phyloP scores from a whole-genome alignment of 2,797 vertebrate species.

The Semaprochilodus insignis region DNA sequence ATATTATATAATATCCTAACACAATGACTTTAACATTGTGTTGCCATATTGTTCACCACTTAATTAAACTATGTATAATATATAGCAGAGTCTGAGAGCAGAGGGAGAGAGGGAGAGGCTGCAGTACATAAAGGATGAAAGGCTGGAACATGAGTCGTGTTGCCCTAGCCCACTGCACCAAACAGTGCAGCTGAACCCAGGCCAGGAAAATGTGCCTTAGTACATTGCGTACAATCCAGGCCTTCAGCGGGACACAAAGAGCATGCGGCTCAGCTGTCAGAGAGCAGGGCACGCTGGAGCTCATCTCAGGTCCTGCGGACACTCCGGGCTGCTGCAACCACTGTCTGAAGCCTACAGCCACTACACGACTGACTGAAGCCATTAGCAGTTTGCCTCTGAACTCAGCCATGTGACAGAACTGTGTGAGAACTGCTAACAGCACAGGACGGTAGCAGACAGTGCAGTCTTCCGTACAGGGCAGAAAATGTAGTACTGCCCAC shows the following conservation, averaged over 20 bases:
- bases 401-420: not conserved
- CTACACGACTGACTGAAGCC: not conserved
- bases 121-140: slow-evolving; percentile 10
- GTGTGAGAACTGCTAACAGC: not conserved
- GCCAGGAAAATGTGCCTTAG: slow-evolving; percentile 76
- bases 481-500: not conserved
- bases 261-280: slow-evolving; percentile 46
- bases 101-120: not conserved
- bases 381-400: not conserved
- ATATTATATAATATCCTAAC: not conserved
- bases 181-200: slow-evolving; percentile 65
- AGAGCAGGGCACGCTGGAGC: slow-evolving; percentile 24
- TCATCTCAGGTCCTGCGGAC: slow-evolving; percentile 33
- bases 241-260: slow-evolving; percentile 47
- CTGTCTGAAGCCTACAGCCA: not conserved
- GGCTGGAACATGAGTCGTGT: slow-evolving; percentile 33
- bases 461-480: not conserved
- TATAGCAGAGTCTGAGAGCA: not conserved
- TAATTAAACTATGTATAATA: not conserved
- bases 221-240: slow-evolving; percentile 75
- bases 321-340: slow-evolving; percentile 2
- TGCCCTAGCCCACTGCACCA: slow-evolving; percentile 67
- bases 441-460: not conserved
- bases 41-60: too few species aligned
- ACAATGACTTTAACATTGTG: not conserved